Percentiles rank a stretch among this genome's conserved stretches.
phyloP scores from a whole-genome alignment of 30 jellyfish, hydroid and myxozoan species.

The Clytia hemisphaerica region DNA sequence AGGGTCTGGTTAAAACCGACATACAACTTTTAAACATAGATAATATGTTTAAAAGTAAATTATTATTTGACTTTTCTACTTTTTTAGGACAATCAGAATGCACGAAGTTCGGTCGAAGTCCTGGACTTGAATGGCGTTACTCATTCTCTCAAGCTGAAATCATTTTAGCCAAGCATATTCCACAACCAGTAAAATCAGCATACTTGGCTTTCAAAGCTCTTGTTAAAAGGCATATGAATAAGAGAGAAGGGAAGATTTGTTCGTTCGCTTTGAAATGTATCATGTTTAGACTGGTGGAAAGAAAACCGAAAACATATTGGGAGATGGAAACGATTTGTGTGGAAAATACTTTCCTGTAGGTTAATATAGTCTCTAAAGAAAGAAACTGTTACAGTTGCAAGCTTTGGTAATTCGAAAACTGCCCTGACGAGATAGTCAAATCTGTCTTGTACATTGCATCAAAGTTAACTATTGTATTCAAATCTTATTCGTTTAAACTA shows the following conservation, averaged over 20 bases:
- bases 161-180: conserved; percentile 18
- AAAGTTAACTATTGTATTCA: too few species aligned
- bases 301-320: conserved; percentile 9
- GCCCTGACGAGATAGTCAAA: too few species aligned
- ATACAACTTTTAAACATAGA: too few species aligned
- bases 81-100: conserved; percentile 22
- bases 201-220: conserved; percentile 36
- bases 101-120: conserved; percentile 36
- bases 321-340: too few species aligned
- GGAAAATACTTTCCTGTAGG: too few species aligned
- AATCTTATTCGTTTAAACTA: too few species aligned
- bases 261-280: conserved; percentile 28
- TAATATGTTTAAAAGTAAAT: too few species aligned
- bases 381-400: too few species aligned
- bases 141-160: conserved; percentile 42
- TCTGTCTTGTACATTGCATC: too few species aligned
- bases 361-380: too few species aligned
- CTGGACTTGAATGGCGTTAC: conserved; percentile 50
- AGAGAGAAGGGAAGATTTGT: conserved; percentile 4
- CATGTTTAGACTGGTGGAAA: conserved; percentile 20
- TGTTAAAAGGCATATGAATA: conserved; percentile 11
- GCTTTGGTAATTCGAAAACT: too few species aligned
- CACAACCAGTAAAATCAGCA: conserved; percentile 22
- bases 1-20: too few species aligned
- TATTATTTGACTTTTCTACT: not conserved